phyloP scores from a whole-genome alignment of 2,797 vertebrate genomes.

The Cheirogaleus major region DNA sequence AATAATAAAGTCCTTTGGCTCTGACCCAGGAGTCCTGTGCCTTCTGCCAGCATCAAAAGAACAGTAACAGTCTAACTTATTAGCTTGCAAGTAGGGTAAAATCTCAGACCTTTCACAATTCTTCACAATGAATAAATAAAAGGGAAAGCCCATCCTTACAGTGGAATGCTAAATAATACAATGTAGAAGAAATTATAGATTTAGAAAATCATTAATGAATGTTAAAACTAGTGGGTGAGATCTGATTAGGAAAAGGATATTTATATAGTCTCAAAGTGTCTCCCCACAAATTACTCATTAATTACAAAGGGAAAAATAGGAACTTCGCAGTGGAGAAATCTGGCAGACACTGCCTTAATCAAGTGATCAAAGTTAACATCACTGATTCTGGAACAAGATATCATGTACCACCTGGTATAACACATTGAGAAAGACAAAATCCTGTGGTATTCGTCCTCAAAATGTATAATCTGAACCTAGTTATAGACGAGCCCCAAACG shows the following conservation, averaged over 20 bases:
- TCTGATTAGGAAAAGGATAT: conserved; percentile 41
- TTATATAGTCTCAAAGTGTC: conserved; percentile 13
- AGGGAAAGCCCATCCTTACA: neutral
- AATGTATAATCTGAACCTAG: neutral
- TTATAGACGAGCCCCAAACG: neutral
- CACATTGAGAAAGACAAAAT: neutral
- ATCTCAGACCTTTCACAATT: conserved; percentile 27
- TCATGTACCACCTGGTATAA: neutral
- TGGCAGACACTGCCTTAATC: neutral
- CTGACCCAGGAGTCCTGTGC: neutral
- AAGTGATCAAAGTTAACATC: conserved; percentile 38
- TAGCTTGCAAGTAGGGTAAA: conserved; percentile 10
- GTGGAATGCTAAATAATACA: conserved; percentile 34
- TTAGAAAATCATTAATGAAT: conserved; percentile 21
- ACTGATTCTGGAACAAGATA: neutral
- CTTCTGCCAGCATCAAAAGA: conserved; percentile 19
- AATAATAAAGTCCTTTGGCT: conserved; percentile 47
- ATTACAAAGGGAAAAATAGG: neutral
- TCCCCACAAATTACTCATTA: conserved; percentile 4
- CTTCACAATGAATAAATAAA: conserved; percentile 6
- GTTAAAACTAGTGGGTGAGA: conserved; percentile 36
- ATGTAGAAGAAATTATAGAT: neutral
- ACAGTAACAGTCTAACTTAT: conserved; percentile 36
- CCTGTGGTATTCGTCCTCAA: conserved; percentile 8
- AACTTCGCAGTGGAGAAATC: neutral